A percentile compares a stretch with the other conserved stretches of the same genome.
phyloP scores from a whole-genome alignment of 1,140 invertebrate species.

The Condylostylus longicornis region DNA sequence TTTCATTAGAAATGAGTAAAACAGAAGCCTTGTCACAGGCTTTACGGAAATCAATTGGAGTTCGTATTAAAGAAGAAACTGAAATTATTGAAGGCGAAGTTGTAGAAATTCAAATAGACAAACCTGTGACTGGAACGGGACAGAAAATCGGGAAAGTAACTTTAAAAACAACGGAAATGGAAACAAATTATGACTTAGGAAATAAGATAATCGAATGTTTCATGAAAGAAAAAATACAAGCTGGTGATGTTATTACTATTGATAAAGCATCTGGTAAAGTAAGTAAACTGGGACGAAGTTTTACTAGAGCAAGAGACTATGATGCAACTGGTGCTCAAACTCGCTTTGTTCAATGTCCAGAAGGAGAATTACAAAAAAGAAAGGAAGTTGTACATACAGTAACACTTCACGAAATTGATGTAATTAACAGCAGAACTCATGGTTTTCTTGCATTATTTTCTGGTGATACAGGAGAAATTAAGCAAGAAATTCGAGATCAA shows the following conservation, averaged over 20 bases:
- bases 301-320: constrained; percentile 90
- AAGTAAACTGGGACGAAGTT: constrained; percentile 84
- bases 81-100: constrained; percentile 99
- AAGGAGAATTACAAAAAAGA: constrained; percentile 96
- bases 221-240: constrained; percentile 92
- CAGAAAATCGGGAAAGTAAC: constrained; percentile 87
- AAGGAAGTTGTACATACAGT: constrained; percentile 98
- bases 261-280: constrained; percentile 98
- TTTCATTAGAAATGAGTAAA: constrained; percentile 97
- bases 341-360: constrained; percentile 94
- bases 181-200: constrained; percentile 96
- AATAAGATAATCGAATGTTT: constrained; percentile 97
- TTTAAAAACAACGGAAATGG: constrained; percentile 98
- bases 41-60: constrained; percentile 92
- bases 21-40: constrained; percentile 96
- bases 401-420: constrained; percentile 96
- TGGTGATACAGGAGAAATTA: constrained; percentile 97
- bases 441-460: constrained; percentile 96
- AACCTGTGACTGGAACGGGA: constrained; percentile 79
- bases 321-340: constrained; percentile 88
- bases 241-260: constrained; percentile 93
- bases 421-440: constrained; percentile 92
- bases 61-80: constrained; percentile 95
- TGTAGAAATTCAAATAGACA: constrained; percentile 91
- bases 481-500: constrained; percentile 92